These are phyloP conservation scores for Tenualosa thibaudeaui DNA, from an alignment of 2,797 vertebrate genomes.

Conservation along the genomic window DNA sequence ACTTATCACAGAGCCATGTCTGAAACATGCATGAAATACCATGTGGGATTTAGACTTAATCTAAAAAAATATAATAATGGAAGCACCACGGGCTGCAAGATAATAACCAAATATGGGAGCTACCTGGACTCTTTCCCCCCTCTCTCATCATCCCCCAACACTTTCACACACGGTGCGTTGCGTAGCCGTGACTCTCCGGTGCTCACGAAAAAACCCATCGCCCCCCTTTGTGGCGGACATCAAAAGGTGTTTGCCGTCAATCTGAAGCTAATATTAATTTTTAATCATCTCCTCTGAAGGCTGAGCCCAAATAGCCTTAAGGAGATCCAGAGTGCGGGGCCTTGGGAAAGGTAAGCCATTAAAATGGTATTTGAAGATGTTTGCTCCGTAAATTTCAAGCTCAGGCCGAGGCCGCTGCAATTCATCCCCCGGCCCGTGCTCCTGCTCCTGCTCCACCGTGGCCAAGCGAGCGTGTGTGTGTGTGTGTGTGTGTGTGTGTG, in stretches of 20 bases:
- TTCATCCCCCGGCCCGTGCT: constrained; percentile 62
- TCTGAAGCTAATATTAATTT: constrained; percentile 80
- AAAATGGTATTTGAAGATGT: constrained; percentile 73
- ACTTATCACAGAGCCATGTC: not conserved
- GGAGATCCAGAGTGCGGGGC: constrained; percentile 56
- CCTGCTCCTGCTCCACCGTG: constrained; percentile 53
- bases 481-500: not conserved
- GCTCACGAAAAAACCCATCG: constrained; percentile 71
- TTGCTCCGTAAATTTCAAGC: constrained; percentile 73
- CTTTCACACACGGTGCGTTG: constrained; percentile 26
- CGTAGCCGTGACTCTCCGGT: constrained; percentile 71
- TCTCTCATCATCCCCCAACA: not conserved
- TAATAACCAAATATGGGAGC: constrained; percentile 1
- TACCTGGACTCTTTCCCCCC: not conserved
- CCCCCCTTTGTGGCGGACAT: constrained; percentile 77
- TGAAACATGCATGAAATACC: not conserved
- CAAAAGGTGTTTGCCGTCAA: constrained; percentile 82
- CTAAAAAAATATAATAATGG: not conserved
- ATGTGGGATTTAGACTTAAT: not conserved
- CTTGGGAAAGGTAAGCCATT: constrained; percentile 74
- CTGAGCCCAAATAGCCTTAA: constrained; percentile 78
- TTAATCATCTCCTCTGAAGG: constrained; percentile 80
- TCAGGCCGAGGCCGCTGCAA: constrained; percentile 63
- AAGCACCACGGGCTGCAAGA: not conserved
- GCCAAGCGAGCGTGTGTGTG: constrained; percentile 27